Evolutionary conservation across 2,888 invertebrate genomes (phyloP).

Genomic region (Omphaloscelis lunosa): DNA sequence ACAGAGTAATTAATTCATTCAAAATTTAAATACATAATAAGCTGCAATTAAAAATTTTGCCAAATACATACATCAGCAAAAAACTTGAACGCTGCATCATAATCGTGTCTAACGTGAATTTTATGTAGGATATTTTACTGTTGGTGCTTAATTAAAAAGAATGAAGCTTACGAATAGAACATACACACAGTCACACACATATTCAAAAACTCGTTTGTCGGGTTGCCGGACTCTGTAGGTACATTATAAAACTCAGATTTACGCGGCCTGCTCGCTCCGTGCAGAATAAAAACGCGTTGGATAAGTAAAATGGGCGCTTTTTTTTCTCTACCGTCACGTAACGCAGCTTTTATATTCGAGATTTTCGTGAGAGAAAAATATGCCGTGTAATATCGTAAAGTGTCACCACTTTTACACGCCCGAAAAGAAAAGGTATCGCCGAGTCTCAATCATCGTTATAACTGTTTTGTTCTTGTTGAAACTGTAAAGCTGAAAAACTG

Average conservation of each 20-base stretch:
- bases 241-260: constrained; percentile 33
- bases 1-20: neutral
- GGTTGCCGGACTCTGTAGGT: constrained; percentile 6
- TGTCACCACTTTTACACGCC: constrained; percentile 6
- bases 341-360: constrained; percentile 30
- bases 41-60: neutral
- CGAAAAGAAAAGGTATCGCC: constrained; percentile 22
- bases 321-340: constrained; percentile 40
- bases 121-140: neutral
- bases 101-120: constrained; percentile 13
- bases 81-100: constrained; percentile 2
- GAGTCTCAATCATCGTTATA: constrained; percentile 18
- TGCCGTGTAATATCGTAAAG: constrained; percentile 33
- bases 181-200: constrained; percentile 1
- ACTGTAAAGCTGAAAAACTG: too few relatives aligned
- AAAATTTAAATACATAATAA: neutral
- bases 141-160: constrained; percentile 16
- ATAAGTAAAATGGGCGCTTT: constrained; percentile 45
- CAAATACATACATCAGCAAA: neutral
- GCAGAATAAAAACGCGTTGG: constrained; percentile 36
- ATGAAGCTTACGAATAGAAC: constrained; percentile 8
- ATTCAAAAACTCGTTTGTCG: constrained; percentile 10
- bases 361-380: constrained; percentile 39
- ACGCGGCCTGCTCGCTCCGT: constrained; percentile 1
- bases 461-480: neutral